These are phyloP conservation scores for Setophaga kirtlandii DNA, from an alignment of 2,113 vertebrate species.

Conservation along the genomic window DNA sequence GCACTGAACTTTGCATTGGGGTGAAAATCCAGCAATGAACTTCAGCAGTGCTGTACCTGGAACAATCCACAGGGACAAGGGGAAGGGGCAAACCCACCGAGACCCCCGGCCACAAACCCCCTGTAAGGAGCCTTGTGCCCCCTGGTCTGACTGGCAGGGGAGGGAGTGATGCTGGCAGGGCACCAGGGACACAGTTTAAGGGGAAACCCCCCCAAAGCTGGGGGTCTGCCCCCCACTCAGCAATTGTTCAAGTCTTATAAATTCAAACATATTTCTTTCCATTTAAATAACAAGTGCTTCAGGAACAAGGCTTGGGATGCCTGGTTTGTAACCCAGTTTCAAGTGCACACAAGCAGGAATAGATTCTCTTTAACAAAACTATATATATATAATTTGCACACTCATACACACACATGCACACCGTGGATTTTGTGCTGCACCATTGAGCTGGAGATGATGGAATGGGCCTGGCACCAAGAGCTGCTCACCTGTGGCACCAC, in stretches of 20 bases:
- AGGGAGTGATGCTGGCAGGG: not conserved
- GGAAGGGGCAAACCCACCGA: not conserved
- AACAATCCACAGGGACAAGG: not conserved
- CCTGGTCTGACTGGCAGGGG: not conserved
- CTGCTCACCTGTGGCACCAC: not conserved
- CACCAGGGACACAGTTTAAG: not conserved
- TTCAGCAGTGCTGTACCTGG: not conserved
- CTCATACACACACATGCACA: conserved; percentile 13
- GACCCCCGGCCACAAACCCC: not conserved
- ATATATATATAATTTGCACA: conserved; percentile 18
- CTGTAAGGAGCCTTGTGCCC: not conserved
- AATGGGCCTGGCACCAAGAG: not conserved
- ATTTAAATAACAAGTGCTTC: conserved; percentile 37
- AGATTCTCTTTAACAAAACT: not conserved
- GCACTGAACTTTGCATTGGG: not conserved
- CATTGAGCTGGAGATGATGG: not conserved
- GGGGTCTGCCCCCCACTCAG: not conserved
- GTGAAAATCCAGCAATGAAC: not conserved
- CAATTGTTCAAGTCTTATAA: not conserved
- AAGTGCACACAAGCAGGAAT: conserved; percentile 55
- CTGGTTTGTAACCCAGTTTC: not conserved
- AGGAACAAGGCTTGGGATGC: not conserved
- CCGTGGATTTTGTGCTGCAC: not conserved
- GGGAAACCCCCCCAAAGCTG: not conserved
- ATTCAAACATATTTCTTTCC: not conserved